A percentile compares a stretch with the other conserved stretches of the same genome.
phyloP scores from a whole-genome alignment of 2,888 invertebrate genomes.

The Panorpa germanica region DNA sequence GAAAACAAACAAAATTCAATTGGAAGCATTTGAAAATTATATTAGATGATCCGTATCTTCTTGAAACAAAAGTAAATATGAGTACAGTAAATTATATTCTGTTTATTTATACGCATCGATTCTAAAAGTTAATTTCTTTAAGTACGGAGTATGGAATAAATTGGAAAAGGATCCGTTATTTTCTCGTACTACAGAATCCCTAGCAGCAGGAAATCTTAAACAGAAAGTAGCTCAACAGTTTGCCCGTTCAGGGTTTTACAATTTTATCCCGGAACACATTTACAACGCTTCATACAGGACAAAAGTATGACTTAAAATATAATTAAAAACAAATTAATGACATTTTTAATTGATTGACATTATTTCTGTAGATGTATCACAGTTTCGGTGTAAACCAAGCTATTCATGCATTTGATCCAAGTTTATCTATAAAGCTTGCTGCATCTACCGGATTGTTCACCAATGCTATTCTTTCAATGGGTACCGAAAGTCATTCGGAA shows the following conservation, averaged over 20 bases:
- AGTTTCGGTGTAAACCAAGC: slow-evolving; percentile 63
- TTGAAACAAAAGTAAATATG: slow-evolving; percentile 56
- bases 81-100: slow-evolving; percentile 9
- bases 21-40: slow-evolving; percentile 72
- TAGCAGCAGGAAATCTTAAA: slow-evolving; percentile 54
- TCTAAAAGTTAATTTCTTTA: slow-evolving; percentile 16
- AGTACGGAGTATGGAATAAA: slow-evolving; percentile 63
- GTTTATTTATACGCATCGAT: slow-evolving; percentile 11
- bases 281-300: slow-evolving; percentile 38
- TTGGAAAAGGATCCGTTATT: slow-evolving; percentile 67
- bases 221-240: slow-evolving; percentile 46
- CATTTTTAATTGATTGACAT: slow-evolving; percentile 6
- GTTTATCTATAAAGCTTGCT: slow-evolving; percentile 60
- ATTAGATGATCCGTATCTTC: slow-evolving; percentile 55
- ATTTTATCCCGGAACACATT: slow-evolving; percentile 41
- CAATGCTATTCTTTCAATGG: slow-evolving; percentile 53
- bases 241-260: slow-evolving; percentile 43
- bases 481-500: slow-evolving; percentile 52
- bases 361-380: slow-evolving; percentile 35
- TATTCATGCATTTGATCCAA: slow-evolving; percentile 45
- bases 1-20: slow-evolving; percentile 62
- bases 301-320: slow-evolving; percentile 31
- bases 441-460: slow-evolving; percentile 56
- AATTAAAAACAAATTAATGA: no score
- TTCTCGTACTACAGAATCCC: slow-evolving; percentile 37